Evolutionary conservation across 2,113 vertebrate genomes (phyloP), one percentile per base, ranked within the genome.

Genomic region (Crypturellus undulatus): DNA sequence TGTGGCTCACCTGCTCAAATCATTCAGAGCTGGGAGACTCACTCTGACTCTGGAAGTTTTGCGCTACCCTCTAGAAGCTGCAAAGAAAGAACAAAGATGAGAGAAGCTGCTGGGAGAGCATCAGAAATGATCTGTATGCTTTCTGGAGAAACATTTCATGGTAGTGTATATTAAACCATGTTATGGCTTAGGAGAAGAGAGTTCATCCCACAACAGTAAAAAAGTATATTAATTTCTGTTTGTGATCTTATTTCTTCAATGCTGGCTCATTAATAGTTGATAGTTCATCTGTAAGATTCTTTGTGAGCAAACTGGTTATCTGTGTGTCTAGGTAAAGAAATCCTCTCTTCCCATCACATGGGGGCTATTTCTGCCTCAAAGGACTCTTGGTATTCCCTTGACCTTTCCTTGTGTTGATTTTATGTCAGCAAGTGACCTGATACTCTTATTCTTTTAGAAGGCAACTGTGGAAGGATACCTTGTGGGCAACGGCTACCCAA

Each of bases 291-390:
- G 10, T 40, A 72, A 15, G n/a, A n/a, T n/a, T 6, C 8, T 30
- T 32, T 58, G 16, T 47, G 15, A 5, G 3, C 60, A 26, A 81
- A 24, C 32, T 45, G 75, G 12, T 16, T 52, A 42, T 10, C 13
- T 1, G 0, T 56, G 47, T 4, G 4, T 87, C 14, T 30, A 32
- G 7, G 4, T 36, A 40, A 77, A 54, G 20, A 3, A 64, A 2
- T 17, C 12, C 12, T 40, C 3, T 52, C 4, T 30, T 38, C 34
- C 32, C 32, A 10, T 38, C 18, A 60, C 7, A 5, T 8, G 2
- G 4, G 12, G 7, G 3, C 2, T 54, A 15, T 28, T 79, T 52
- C 38, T 60, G 20, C n/a, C n/a, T 42, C 14, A 65, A n/a, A 17
- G 17, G 69, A 64, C 32, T 36, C 45, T 79, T 42, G 38, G 19